A percentile compares a stretch with the other conserved stretches of the same genome.
These are phyloP conservation scores for Trematocara nigrifrons DNA, from an alignment of 2,113 vertebrate genomes.

Conservation along the genomic window DNA sequence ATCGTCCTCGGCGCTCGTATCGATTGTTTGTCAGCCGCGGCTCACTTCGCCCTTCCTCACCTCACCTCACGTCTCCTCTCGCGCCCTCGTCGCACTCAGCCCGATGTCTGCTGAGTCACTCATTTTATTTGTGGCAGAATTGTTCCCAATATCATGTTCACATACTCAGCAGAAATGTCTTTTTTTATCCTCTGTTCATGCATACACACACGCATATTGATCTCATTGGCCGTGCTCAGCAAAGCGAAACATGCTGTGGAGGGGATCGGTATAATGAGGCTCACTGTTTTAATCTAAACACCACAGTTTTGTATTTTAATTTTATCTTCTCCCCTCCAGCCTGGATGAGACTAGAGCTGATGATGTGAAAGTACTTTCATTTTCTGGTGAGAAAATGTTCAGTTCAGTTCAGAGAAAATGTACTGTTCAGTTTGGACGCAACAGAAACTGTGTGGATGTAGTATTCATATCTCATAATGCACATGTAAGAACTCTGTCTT, in stretches of 20 bases:
- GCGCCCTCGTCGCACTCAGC: not conserved
- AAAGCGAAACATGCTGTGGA: not conserved
- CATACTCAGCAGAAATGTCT: conserved; percentile 51
- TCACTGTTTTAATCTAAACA: not conserved
- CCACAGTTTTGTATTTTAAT: not conserved
- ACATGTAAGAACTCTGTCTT: not conserved
- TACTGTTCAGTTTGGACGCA: not conserved
- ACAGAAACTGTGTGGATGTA: not conserved
- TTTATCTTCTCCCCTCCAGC: not conserved
- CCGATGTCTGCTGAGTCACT: conserved; percentile 42
- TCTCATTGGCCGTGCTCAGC: not conserved
- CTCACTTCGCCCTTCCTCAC: not conserved
- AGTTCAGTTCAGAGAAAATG: too few relatives aligned
- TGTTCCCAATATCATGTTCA: conserved; percentile 59
- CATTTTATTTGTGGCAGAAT: conserved; percentile 53
- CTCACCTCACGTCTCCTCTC: not conserved
- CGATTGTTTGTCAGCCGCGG: conserved; percentile 2
- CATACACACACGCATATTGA: not conserved
- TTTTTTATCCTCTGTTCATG: not conserved
- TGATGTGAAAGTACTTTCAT: not conserved
- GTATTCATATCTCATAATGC: not conserved
- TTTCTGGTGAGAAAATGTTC: not conserved
- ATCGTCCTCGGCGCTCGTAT: not conserved
- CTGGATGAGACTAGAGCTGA: not conserved
- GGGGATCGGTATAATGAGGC: not conserved